A percentile compares a stretch with the other conserved stretches of the same genome.
Evolutionary conservation across 2,113 vertebrate species (phyloP).

Genomic region (Lagopus muta): DNA sequence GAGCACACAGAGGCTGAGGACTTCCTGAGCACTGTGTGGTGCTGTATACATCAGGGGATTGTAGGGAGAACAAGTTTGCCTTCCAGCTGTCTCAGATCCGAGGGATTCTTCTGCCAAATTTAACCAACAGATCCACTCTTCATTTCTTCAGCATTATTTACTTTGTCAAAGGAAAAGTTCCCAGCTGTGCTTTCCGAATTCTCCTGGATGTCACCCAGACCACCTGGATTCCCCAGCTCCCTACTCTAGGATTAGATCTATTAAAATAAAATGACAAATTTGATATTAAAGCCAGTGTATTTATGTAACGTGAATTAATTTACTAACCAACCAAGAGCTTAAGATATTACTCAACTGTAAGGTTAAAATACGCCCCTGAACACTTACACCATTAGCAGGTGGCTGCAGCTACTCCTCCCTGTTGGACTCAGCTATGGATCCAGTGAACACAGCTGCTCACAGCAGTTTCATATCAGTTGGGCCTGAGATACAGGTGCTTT

Average conservation of each 20-base stretch:
- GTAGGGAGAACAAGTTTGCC: neutral
- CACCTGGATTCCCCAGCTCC: neutral
- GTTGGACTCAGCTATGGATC: fast-evolving
- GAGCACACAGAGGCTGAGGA: neutral
- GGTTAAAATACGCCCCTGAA: neutral
- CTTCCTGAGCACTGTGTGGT: neutral
- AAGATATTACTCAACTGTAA: neutral
- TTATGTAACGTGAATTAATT: neutral
- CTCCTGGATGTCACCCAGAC: neutral
- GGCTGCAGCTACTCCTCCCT: neutral
- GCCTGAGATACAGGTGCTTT: neutral
- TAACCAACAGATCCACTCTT: neutral
- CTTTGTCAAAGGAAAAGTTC: neutral
- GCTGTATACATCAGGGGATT: neutral
- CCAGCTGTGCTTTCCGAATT: neutral
- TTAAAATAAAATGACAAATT: neutral
- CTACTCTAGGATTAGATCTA: neutral
- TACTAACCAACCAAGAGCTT: neutral
- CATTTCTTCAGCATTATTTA: neutral
- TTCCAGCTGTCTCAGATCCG: neutral
- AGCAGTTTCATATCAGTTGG: fast-evolving
- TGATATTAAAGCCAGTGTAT: neutral
- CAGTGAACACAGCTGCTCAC: neutral
- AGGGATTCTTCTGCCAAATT: neutral
- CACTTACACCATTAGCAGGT: neutral